Percentiles rank a stretch among this genome's conserved stretches.
phyloP scores from a whole-genome alignment of 2,888 invertebrate genomes.

The Tenthredo scrophulariae region DNA sequence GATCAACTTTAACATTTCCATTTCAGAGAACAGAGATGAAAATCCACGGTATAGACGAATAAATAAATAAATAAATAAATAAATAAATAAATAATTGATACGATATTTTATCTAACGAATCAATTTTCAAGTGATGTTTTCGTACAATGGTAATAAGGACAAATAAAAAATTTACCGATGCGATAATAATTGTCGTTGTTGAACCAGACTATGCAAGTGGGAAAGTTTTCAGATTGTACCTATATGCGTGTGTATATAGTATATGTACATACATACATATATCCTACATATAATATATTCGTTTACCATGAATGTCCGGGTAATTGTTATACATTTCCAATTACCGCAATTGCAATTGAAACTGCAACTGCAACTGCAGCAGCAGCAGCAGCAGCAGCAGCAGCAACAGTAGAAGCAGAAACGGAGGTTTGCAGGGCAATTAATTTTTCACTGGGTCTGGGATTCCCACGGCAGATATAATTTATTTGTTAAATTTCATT shows the following conservation, averaged over 20 bases:
- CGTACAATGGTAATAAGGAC: background rate
- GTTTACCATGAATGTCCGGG: constrained; percentile 26
- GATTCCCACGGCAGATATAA: constrained; percentile 7
- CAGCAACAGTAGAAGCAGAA: background rate
- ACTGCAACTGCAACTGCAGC: background rate
- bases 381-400: background rate
- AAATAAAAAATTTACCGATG: background rate
- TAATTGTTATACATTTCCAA: constrained; percentile 44
- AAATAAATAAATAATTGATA: background rate
- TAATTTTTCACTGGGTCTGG: background rate
- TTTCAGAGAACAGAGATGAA: background rate
- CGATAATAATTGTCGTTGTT: background rate
- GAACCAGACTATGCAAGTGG: background rate
- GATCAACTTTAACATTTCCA: background rate
- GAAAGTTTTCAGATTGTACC: background rate
- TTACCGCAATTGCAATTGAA: constrained; percentile 3
- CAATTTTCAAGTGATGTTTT: too few species aligned
- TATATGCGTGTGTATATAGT: background rate
- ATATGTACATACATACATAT: too few species aligned
- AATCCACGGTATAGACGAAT: background rate
- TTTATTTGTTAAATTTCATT: constrained; percentile 3
- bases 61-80: background rate
- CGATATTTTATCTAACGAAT: too few species aligned
- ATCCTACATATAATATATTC: background rate
- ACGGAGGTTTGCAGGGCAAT: background rate